These are phyloP conservation scores for Desoria tigrina DNA, from an alignment of 2,888 invertebrate species.

Conservation along the genomic window DNA sequence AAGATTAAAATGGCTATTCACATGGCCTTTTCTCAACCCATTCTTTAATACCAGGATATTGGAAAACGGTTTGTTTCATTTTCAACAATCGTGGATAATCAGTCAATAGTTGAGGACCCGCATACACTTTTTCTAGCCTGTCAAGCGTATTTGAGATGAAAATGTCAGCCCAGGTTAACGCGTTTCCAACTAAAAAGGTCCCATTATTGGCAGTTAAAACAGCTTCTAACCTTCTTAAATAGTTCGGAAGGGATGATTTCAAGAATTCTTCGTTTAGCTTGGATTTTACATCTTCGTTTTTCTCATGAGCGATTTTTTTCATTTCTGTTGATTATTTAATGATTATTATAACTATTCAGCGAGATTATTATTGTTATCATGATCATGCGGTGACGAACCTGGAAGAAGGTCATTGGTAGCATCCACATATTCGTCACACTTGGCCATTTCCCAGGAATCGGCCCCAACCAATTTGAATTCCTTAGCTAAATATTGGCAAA, in stretches of 20 bases:
- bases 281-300: not conserved
- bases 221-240: constrained; percentile 13
- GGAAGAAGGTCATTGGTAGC: constrained; percentile 15
- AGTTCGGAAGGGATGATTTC: constrained; percentile 11
- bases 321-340: constrained; percentile 16
- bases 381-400: too few species aligned
- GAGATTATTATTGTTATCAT: not conserved
- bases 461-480: constrained; percentile 41
- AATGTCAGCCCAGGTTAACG: constrained; percentile 31
- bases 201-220: constrained; percentile 8
- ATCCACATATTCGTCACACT: constrained; percentile 30
- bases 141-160: constrained; percentile 8
- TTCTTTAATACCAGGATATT: constrained; percentile 4
- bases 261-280: not conserved
- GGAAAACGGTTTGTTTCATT: not conserved
- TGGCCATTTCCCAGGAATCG: constrained; percentile 36
- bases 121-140: not conserved
- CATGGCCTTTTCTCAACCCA: not conserved
- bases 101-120: constrained; percentile 4
- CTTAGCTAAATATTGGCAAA: constrained; percentile 51
- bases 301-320: constrained; percentile 8
- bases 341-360: not conserved
- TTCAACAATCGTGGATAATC: not conserved
- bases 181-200: constrained; percentile 13
- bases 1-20: not conserved